Evolutionary conservation across 2,888 invertebrate species (phyloP).

Genomic region (Drosophila testacea): DNA sequence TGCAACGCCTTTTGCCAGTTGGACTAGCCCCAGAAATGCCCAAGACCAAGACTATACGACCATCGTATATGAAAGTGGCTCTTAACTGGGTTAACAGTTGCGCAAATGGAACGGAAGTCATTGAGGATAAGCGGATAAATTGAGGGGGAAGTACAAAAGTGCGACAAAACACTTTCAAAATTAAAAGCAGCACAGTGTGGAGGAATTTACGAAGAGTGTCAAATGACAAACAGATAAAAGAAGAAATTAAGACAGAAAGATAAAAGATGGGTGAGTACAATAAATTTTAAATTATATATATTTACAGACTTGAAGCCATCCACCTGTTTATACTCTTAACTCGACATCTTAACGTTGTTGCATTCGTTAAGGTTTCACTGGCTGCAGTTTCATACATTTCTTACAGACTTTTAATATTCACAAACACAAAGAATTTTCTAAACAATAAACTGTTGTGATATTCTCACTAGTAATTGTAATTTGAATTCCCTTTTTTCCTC

Average conservation of each 20-base stretch:
- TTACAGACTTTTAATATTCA: no score
- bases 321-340: no score
- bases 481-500: no score
- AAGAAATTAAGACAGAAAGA: not conserved
- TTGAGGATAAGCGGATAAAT: slow-evolving; percentile 25
- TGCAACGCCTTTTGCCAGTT: slow-evolving; percentile 25
- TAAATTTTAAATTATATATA: no score
- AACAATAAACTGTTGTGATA: no score
- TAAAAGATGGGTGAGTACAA: not conserved
- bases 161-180: slow-evolving; percentile 7
- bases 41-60: slow-evolving; percentile 24
- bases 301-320: no score
- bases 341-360: no score
- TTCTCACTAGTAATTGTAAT: no score
- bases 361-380: no score
- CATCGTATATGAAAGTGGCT: slow-evolving; percentile 40
- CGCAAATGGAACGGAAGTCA: slow-evolving; percentile 71
- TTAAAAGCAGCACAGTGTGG: not conserved
- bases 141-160: not conserved
- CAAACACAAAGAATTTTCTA: no score
- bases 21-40: slow-evolving; percentile 31
- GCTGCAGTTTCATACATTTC: no score
- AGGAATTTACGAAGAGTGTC: slow-evolving; percentile 7
- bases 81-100: slow-evolving; percentile 66
- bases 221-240: not conserved